Conservation (phyloP, 2,113 vertebrate genomes). For the Paramormyrops kingsleyae region DNA sequence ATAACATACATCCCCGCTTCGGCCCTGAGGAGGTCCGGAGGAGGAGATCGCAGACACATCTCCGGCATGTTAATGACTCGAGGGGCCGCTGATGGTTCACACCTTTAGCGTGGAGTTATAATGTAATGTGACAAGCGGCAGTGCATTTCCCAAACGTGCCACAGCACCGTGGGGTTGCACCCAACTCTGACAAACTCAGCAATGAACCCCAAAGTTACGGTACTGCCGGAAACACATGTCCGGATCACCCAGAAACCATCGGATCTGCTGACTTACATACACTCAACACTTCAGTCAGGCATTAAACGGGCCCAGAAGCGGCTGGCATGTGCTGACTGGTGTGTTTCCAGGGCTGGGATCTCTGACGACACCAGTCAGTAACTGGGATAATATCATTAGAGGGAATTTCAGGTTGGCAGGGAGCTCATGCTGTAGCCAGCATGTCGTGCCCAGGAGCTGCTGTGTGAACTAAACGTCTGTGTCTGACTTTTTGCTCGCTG, state of each 20-base stretch:
- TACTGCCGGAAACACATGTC: not conserved
- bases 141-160: not conserved
- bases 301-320: not conserved
- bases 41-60: not conserved
- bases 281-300: not conserved
- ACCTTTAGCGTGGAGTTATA: not conserved
- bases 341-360: not conserved
- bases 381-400: not conserved
- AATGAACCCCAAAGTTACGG: not conserved
- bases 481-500: not conserved
- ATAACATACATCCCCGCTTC: not conserved
- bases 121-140: not conserved
- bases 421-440: not conserved
- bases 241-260: not conserved
- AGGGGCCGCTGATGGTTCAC: not conserved
- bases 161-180: not conserved
- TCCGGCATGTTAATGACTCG: not conserved
- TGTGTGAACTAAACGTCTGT: not conserved
- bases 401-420: not conserved
- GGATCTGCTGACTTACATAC: not conserved
- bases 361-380: not conserved
- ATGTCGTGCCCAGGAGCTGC: not conserved
- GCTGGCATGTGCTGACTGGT: not conserved
- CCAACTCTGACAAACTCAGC: not conserved
- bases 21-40: not conserved